These are phyloP conservation scores for Euzophera pinguis DNA, from an alignment of 2,888 invertebrate species.

Conservation along the genomic window DNA sequence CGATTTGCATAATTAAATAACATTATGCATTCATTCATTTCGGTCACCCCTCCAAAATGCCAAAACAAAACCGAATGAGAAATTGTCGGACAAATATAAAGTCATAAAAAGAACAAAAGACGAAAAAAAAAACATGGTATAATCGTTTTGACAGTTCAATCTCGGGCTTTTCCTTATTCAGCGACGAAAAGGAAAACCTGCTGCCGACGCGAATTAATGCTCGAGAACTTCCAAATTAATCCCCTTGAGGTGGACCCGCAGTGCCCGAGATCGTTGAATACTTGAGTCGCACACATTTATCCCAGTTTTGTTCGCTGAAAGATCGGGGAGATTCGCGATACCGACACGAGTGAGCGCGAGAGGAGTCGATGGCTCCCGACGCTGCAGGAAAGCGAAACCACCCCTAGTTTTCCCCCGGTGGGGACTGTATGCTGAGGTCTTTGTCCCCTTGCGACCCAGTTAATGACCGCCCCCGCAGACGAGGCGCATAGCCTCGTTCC, in stretches of 20 bases:
- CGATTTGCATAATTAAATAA: conserved; percentile 74
- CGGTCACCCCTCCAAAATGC: conserved; percentile 53
- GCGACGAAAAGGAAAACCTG: conserved; percentile 61
- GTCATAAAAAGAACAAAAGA: conserved; percentile 24
- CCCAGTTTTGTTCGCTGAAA: conserved; percentile 50
- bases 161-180: conserved; percentile 39
- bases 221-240: conserved; percentile 66
- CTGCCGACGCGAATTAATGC: conserved; percentile 52
- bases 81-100: conserved; percentile 26
- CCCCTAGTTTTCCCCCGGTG: conserved; percentile 50
- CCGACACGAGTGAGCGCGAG: conserved; percentile 43
- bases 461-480: conserved; percentile 76
- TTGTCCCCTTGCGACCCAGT: conserved; percentile 77
- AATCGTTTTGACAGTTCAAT: conserved; percentile 48
- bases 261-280: conserved; percentile 34
- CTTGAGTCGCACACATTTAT: conserved; percentile 59
- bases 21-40: conserved; percentile 69
- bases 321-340: conserved; percentile 47
- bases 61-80: conserved; percentile 43
- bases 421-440: conserved; percentile 61
- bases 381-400: conserved; percentile 63
- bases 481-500: conserved; percentile 70
- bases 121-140: conserved; percentile 31
- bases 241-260: conserved; percentile 57
- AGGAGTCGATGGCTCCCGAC: conserved; percentile 28